These are phyloP conservation scores for Eilema sororculum DNA, from an alignment of 2,888 invertebrate species.

Conservation along the genomic window DNA sequence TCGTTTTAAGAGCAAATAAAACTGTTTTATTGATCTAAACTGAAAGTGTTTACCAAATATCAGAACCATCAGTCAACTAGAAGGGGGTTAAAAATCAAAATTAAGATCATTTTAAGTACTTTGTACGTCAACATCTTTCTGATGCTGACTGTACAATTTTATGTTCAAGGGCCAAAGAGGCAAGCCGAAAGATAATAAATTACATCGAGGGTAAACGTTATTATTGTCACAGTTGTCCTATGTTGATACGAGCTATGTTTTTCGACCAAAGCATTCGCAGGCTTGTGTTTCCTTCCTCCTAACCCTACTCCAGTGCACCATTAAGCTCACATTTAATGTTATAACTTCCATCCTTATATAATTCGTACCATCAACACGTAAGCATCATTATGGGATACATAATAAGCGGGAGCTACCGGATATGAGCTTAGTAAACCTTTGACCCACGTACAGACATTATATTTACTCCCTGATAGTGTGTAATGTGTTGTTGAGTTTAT, in stretches of 20 bases:
- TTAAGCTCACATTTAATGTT: conserved; percentile 20
- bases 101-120: too few species aligned
- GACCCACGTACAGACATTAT: conserved; percentile 30
- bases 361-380: conserved; percentile 41
- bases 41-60: too few species aligned
- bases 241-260: conserved; percentile 4
- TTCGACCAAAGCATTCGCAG: not conserved
- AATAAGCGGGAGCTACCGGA: conserved; percentile 43
- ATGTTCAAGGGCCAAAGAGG: not conserved
- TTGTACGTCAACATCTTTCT: too few species aligned
- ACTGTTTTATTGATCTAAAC: too few species aligned
- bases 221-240: not conserved
- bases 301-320: not conserved
- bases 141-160: too few species aligned
- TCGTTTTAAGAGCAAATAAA: too few species aligned
- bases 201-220: not conserved
- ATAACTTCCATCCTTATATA: conserved; percentile 29
- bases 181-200: not conserved
- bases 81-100: too few species aligned
- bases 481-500: conserved; percentile 10
- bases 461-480: conserved; percentile 12
- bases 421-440: conserved; percentile 31
- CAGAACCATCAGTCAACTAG: too few species aligned
- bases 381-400: conserved; percentile 44
- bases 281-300: not conserved